Conservation (phyloP, 2,797 vertebrate species). For the Brachyalestes nurse region DNA sequence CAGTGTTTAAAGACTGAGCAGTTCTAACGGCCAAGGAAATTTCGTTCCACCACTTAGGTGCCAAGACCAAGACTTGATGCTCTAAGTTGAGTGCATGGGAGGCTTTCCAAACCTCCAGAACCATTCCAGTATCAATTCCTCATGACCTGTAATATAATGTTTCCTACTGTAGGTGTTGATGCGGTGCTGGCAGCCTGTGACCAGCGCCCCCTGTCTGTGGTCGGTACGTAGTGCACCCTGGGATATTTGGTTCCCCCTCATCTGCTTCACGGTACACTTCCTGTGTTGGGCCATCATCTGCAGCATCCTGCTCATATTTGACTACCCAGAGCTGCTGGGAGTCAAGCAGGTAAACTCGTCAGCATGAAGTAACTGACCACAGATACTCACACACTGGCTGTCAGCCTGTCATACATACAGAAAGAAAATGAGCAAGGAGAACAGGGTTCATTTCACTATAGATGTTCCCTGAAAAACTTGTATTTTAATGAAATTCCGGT, state of each 20-base stretch:
- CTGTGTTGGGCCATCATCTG: conserved; percentile 91
- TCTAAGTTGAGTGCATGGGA: too few relatives aligned
- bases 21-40: too few relatives aligned
- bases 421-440: not conserved
- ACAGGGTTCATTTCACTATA: not conserved
- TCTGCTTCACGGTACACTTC: conserved; percentile 87
- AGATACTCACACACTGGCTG: not conserved
- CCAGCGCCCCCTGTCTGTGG: conserved; percentile 87
- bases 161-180: conserved; percentile 82
- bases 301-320: conserved; percentile 89
- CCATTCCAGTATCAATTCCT: too few relatives aligned
- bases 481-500: too few relatives aligned
- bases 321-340: conserved; percentile 89
- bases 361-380: too few relatives aligned
- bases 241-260: conserved; percentile 86
- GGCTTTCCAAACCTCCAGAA: too few relatives aligned
- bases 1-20: too few relatives aligned
- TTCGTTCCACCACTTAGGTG: too few relatives aligned
- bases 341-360: conserved; percentile 84
- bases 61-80: too few relatives aligned
- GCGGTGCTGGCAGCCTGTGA: conserved; percentile 83
- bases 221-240: conserved; percentile 81
- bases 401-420: not conserved
- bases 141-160: not conserved
- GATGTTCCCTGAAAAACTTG: too few relatives aligned